Base-by-base conservation (phyloP, 2,888 invertebrate species). In the Frankliniella intonsa region DNA sequence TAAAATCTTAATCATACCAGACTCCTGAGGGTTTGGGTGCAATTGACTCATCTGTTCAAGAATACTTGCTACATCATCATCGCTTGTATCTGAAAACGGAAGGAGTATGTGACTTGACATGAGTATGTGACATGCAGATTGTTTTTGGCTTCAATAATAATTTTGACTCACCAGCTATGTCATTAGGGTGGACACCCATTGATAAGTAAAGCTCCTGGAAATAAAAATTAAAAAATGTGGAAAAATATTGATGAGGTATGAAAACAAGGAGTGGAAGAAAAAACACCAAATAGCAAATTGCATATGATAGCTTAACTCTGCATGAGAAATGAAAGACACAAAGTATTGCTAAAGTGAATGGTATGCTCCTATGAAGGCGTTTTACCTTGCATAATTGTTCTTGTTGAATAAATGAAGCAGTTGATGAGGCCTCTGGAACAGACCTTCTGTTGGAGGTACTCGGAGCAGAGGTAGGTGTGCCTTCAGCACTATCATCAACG, bases 31-130 rank as follows among this genome's bases (percentile, higher is more conserved):
- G 25, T 22, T 76, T 25, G 69, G 25, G 25, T 76, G 69, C 25
- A 76, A 76, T 76, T 25, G 22, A 12, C 25, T 76, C 25, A 76
- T 76, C 25, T 76, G 69, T 25, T 76, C 69, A 11, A 76, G 69
- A 25, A 76, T 76, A 25, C 69, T 76, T 25, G 69, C 69, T 10
- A 76, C 69, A 76, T 76, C 69, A 25, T 76, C 69, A 76, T 76
- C 69, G 22, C 69, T 76, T 9, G 69, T 76, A 76, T 76, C 69
- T 76, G 14, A 5, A n/a, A 62, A 62, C 14, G 22, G 22, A 76
- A 76, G 0, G 25, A 25, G 22, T 22, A 25, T 25, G 8, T 76
- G 22, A 25, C 5, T 25, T 25, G n/a, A 22, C 11, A 10, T 8
- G 22, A 69, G 8, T 22, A 8, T 11, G 25, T 25, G 12, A 25